A percentile compares a stretch with the other conserved stretches of the same genome.
These are phyloP conservation scores for Eristalinus sepulchralis DNA, from an alignment of 2,888 invertebrate species.

Conservation along the genomic window DNA sequence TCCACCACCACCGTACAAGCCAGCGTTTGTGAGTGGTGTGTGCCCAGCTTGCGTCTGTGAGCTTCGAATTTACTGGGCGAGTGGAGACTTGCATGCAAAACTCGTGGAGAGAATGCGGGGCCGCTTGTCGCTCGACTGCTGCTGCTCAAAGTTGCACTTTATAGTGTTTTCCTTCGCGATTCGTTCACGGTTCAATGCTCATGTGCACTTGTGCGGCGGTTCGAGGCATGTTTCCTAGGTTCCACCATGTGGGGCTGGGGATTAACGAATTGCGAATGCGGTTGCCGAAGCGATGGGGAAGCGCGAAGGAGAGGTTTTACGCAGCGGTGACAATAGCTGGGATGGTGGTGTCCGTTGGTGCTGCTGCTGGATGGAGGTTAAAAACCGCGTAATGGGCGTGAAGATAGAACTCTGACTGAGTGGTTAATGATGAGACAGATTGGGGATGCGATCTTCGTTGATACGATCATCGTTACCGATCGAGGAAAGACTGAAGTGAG, in stretches of 20 bases:
- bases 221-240: constrained; percentile 27
- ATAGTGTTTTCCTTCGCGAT: constrained; percentile 19
- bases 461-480: neutral
- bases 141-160: constrained; percentile 58
- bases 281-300: neutral
- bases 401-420: neutral
- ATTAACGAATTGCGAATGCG: constrained; percentile 28
- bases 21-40: neutral
- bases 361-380: neutral
- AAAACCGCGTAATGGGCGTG: constrained; percentile 4
- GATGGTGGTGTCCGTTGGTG: neutral
- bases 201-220: constrained; percentile 53
- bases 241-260: constrained; percentile 47
- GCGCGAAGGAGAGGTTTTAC: neutral
- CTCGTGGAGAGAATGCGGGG: constrained; percentile 49
- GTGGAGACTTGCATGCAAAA: constrained; percentile 56
- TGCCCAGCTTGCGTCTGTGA: constrained; percentile 17
- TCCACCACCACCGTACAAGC: neutral
- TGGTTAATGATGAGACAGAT: neutral
- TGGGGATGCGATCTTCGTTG: neutral
- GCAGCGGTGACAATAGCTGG: neutral
- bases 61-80: constrained; percentile 52
- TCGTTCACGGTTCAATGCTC: constrained; percentile 62
- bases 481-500: no score
- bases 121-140: constrained; percentile 19